phyloP scores from a whole-genome alignment of 2,113 vertebrate genomes.

The Mugil cephalus region DNA sequence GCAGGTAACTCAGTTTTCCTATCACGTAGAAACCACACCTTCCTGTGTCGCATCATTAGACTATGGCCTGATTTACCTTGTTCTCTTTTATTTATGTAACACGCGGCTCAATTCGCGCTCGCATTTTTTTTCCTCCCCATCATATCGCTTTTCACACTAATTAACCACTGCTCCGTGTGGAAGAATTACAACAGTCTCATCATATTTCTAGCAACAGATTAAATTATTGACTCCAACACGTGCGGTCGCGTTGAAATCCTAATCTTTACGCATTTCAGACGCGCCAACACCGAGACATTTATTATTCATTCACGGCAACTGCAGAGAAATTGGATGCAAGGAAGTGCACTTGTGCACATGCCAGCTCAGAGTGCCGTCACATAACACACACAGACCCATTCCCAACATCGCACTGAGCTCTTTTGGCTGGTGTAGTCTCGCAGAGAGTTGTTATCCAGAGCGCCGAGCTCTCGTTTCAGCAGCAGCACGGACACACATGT shows the following conservation, averaged over 20 bases:
- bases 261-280: slow-evolving; percentile 17
- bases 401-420: slow-evolving; percentile 15
- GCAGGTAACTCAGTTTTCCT: slow-evolving; percentile 20
- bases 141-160: background rate
- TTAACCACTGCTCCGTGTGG: background rate
- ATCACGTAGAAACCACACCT: background rate
- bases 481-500: slow-evolving; percentile 1
- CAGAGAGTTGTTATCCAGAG: slow-evolving; percentile 36
- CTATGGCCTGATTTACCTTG: background rate
- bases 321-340: slow-evolving; percentile 17
- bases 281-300: slow-evolving; percentile 14
- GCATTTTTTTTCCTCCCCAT: background rate
- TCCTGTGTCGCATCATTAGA: background rate
- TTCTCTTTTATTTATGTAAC: background rate
- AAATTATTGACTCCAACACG: slow-evolving; percentile 16
- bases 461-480: slow-evolving; percentile 12
- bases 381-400: background rate
- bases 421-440: slow-evolving; percentile 31
- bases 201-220: slow-evolving; percentile 21
- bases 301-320: slow-evolving; percentile 31
- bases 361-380: slow-evolving; percentile 11
- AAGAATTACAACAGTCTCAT: background rate
- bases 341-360: background rate
- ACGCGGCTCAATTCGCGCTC: too few relatives aligned
- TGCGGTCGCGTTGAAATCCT: slow-evolving; percentile 11